These are phyloP conservation scores for Petrophora chlorosata DNA, from an alignment of 2,888 invertebrate species.

Conservation along the genomic window DNA sequence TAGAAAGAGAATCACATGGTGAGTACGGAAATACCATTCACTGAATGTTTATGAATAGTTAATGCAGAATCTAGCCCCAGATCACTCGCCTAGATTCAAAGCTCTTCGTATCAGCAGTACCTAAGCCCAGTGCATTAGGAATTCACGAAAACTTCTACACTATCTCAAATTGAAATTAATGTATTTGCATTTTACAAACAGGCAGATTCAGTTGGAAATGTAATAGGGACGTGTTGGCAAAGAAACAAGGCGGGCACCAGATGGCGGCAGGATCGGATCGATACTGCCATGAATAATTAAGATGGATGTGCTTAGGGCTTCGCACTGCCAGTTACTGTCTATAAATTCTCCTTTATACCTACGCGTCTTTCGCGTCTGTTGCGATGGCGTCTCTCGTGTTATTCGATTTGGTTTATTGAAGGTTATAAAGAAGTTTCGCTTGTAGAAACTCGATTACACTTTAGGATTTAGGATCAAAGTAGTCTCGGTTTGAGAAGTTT, in stretches of 20 bases:
- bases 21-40: no score
- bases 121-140: conserved; percentile 9
- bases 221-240: conserved; percentile 28
- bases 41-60: no score
- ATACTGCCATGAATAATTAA: conserved; percentile 75
- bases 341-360: conserved; percentile 27
- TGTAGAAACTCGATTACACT: conserved; percentile 13
- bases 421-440: conserved; percentile 14
- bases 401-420: conserved; percentile 21
- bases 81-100: no score
- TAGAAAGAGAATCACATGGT: no score
- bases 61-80: no score
- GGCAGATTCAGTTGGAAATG: conserved; percentile 10
- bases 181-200: conserved; percentile 23
- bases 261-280: conserved; percentile 57
- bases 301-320: conserved; percentile 59
- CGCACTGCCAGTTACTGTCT: conserved; percentile 31
- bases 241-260: conserved; percentile 48
- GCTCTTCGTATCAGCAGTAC: background rate
- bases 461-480: background rate
- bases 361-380: no score
- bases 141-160: conserved; percentile 21
- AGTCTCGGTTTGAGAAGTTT: background rate
- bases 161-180: conserved; percentile 24
- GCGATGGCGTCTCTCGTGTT: conserved; percentile 18